A percentile compares a stretch with the other conserved stretches of the same genome.
Conservation (phyloP, 2,797 vertebrate genomes). For the Streptopelia turtur region DNA sequence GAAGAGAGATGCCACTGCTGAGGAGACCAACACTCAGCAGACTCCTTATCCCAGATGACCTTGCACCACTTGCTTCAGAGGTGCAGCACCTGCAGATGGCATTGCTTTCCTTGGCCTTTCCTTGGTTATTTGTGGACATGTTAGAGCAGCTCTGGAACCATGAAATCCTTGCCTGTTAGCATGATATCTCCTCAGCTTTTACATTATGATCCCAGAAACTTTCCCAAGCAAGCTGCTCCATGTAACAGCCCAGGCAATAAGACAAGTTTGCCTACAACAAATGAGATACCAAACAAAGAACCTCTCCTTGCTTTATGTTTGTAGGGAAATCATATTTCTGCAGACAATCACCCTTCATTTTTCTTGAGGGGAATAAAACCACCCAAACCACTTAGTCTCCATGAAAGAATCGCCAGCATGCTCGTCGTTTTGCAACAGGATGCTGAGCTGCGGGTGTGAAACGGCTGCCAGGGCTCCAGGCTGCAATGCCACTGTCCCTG, state of each 20-base stretch:
- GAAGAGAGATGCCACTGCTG: not conserved
- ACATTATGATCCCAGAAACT: not conserved
- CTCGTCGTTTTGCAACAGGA: not conserved
- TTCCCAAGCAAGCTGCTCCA: not conserved
- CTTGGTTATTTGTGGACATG: not conserved
- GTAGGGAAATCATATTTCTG: not conserved
- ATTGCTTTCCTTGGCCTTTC: not conserved
- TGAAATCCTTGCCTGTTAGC: not conserved
- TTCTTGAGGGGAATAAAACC: not conserved
- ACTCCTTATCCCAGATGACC: not conserved
- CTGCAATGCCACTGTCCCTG: not conserved
- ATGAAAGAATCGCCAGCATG: not conserved
- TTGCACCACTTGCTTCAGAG: not conserved
- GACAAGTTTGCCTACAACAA: not conserved
- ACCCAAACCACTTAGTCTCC: not conserved
- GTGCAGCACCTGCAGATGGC: accelerated
- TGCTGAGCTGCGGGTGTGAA: not conserved
- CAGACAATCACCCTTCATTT: not conserved
- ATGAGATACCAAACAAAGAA: not conserved
- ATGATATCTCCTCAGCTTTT: not conserved
- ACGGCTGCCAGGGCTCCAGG: not conserved
- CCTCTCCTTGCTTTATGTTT: not conserved
- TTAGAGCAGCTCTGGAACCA: not conserved
- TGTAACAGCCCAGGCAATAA: not conserved
- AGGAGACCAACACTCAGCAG: not conserved